Conservation (phyloP, 2,797 vertebrate species). For the Trichosurus vulpecula region DNA sequence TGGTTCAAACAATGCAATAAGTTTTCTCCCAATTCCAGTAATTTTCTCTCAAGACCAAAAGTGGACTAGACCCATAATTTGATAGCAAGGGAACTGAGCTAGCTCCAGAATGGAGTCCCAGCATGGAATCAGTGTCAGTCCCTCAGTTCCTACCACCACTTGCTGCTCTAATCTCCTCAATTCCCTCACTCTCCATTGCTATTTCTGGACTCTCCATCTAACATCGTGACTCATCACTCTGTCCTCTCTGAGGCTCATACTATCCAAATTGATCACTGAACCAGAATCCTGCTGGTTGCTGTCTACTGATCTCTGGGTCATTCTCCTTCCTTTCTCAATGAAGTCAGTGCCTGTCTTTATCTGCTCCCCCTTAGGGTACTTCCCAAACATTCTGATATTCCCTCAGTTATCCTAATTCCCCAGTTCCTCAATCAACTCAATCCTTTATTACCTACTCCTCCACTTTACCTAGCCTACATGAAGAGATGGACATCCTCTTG, state of each 20-base stretch:
- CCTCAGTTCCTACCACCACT: not conserved
- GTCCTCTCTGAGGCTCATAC: not conserved
- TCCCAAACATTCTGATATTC: not conserved
- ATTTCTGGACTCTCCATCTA: not conserved
- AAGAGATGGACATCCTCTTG: not conserved
- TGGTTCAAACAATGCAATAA: too few relatives aligned
- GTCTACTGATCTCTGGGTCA: not conserved
- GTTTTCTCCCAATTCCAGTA: too few relatives aligned
- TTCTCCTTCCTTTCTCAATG: not conserved
- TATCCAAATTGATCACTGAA: not conserved
- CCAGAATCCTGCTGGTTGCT: too few relatives aligned
- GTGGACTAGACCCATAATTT: too few relatives aligned
- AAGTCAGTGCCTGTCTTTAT: not conserved
- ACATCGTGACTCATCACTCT: not conserved
- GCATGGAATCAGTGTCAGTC: not conserved
- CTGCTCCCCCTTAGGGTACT: not conserved
- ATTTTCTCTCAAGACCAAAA: too few relatives aligned
- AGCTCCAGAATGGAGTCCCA: not conserved
- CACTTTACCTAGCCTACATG: not conserved
- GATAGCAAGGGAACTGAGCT: not conserved
- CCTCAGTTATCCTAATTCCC: not conserved
- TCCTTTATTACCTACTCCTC: not conserved
- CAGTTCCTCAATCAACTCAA: not conserved
- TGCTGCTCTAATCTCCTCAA: not conserved
- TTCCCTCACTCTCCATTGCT: not conserved